Percentiles rank a stretch among this genome's conserved stretches.
Evolutionary conservation across 2,888 invertebrate species (phyloP).

Genomic region (Corbicula japonica): DNA sequence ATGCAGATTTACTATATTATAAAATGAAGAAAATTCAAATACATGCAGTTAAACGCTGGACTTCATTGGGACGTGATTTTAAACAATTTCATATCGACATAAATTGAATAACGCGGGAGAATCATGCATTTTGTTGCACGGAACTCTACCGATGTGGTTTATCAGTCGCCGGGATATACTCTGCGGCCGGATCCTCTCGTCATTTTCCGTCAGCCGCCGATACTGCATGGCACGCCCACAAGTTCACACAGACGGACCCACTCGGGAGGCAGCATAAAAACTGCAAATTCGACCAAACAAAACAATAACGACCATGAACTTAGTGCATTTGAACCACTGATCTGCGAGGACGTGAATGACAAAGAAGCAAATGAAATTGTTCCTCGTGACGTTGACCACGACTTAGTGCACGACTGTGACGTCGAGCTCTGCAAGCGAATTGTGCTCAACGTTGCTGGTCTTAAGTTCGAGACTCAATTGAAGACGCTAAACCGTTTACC

Average conservation of each 20-base stretch:
- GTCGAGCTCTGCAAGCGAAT: slow-evolving; percentile 77
- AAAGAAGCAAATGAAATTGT: neutral
- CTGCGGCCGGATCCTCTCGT: slow-evolving; percentile 51
- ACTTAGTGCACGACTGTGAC: slow-evolving; percentile 66
- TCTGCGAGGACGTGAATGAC: neutral
- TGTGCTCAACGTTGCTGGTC: slow-evolving; percentile 83
- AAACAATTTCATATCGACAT: no score
- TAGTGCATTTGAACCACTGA: slow-evolving; percentile 22
- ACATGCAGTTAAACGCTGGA: no score
- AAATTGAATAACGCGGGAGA: no score
- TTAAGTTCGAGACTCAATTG: slow-evolving; percentile 85
- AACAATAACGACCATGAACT: slow-evolving; percentile 19
- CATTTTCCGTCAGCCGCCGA: slow-evolving; percentile 52
- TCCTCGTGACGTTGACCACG: slow-evolving; percentile 54
- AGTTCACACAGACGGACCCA: slow-evolving; percentile 30
- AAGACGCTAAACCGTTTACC: slow-evolving; percentile 84
- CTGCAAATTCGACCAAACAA: slow-evolving; percentile 2
- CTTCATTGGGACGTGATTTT: no score
- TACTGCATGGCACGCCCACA: slow-evolving; percentile 21
- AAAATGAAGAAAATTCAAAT: no score
- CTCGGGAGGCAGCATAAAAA: slow-evolving; percentile 39
- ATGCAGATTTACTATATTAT: no score
- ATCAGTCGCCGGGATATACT: slow-evolving; percentile 51
- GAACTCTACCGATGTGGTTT: slow-evolving; percentile 53
- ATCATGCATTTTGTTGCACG: slow-evolving; percentile 66